Conservation (phyloP, 2,113 vertebrate species). For the Nibea albiflora region DNA sequence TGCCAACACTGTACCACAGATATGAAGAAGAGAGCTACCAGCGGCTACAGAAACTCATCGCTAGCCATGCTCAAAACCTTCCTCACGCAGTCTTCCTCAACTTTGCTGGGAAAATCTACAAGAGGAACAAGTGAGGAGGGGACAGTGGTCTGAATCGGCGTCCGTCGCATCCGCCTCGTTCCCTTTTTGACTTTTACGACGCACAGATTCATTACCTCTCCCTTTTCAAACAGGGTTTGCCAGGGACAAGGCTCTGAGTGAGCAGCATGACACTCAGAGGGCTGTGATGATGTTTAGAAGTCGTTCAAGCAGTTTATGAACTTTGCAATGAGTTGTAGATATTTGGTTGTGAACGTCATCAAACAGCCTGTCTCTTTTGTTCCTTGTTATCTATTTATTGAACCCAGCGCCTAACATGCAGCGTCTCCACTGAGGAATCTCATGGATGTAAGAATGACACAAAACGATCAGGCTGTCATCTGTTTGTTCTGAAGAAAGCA, state of each 20-base stretch:
- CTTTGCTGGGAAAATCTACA: conserved; percentile 92
- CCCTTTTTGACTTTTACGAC: not conserved
- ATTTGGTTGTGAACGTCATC: not conserved
- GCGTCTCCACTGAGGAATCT: not conserved
- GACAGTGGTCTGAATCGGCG: not conserved
- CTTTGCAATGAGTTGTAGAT: conserved; percentile 24
- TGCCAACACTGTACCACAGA: conserved; percentile 81
- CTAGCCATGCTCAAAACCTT: conserved; percentile 78
- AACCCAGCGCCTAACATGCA: not conserved
- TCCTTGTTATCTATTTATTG: conserved; percentile 38
- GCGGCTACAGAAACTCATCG: conserved; percentile 87
- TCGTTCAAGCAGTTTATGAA: not conserved
- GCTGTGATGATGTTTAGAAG: not conserved
- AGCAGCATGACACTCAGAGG: not conserved
- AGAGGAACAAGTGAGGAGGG: conserved; percentile 88
- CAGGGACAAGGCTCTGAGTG: not conserved
- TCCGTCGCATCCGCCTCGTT: not conserved
- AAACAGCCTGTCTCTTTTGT: not conserved
- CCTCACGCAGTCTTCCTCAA: conserved; percentile 88
- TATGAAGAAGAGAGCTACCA: conserved; percentile 91
- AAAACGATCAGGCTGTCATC: not conserved
- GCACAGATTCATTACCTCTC: not conserved
- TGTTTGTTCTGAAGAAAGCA: not conserved
- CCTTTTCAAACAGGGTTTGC: not conserved
- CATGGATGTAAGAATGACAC: not conserved